Evolutionary conservation across 2,888 invertebrate genomes (phyloP).

Genomic region (Prosopocoilus inquinatus): DNA sequence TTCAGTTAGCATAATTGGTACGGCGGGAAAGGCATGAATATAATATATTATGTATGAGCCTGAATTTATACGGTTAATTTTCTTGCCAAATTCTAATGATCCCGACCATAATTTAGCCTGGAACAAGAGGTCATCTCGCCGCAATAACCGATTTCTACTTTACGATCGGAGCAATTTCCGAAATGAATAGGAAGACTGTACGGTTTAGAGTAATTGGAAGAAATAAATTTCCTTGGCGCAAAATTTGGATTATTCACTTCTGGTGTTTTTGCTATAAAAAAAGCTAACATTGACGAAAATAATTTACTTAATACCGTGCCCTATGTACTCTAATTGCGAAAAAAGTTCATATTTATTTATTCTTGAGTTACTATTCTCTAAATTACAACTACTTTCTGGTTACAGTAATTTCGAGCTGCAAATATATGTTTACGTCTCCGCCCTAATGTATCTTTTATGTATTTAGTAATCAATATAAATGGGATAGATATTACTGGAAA

Average conservation of each 20-base stretch:
- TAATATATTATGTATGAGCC: neutral
- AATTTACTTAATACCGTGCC: no score
- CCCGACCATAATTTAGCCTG: slow-evolving; percentile 18
- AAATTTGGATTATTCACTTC: neutral
- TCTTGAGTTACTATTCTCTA: no score
- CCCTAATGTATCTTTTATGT: no score
- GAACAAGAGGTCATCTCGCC: slow-evolving; percentile 24
- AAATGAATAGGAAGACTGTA: slow-evolving; percentile 13
- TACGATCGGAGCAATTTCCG: slow-evolving; percentile 17
- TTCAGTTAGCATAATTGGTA: slow-evolving; percentile 24
- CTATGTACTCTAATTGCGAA: no score
- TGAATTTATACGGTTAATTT: slow-evolving; percentile 4
- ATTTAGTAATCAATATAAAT: no score
- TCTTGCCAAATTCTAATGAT: slow-evolving; percentile 19
- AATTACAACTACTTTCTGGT: no score
- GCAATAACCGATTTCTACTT: slow-evolving; percentile 22
- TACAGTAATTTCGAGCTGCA: no score
- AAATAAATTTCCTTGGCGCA: slow-evolving; percentile 7
- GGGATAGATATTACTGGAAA: no score
- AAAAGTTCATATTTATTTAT: no score
- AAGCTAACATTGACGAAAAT: no score
- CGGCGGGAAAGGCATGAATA: neutral
- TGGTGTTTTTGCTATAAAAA: no score
- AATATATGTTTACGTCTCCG: no score
- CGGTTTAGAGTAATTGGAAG: slow-evolving; percentile 16